These are phyloP conservation scores for Montifringilla adamsi DNA, from an alignment of 2,113 vertebrate species.

Conservation along the genomic window DNA sequence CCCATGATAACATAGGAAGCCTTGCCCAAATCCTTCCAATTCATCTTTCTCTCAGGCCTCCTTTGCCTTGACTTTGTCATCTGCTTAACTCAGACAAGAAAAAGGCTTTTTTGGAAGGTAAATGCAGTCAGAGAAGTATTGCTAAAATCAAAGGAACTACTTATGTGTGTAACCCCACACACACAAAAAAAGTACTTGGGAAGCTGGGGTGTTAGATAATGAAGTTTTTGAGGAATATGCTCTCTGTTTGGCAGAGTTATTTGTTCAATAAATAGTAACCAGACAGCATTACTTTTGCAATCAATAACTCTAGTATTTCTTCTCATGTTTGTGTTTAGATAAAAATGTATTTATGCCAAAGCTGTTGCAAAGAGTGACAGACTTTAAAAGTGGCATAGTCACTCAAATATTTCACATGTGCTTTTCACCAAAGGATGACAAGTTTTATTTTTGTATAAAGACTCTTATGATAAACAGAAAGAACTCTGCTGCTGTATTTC, in stretches of 20 bases:
- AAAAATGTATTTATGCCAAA: not conserved
- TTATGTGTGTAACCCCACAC: not conserved
- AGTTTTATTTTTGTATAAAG: slow-evolving; percentile 10
- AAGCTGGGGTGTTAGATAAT: slow-evolving; percentile 31
- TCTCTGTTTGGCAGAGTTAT: slow-evolving; percentile 10
- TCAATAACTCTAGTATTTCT: not conserved
- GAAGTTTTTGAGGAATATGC: slow-evolving; percentile 20
- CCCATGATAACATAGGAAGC: not conserved
- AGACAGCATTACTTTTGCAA: not conserved
- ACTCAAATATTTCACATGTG: slow-evolving; percentile 11
- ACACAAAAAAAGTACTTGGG: not conserved
- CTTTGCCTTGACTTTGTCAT: not conserved
- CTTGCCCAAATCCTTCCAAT: not conserved
- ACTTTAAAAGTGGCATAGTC: not conserved
- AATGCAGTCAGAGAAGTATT: not conserved
- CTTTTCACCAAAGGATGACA: not conserved
- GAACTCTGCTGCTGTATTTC: not conserved
- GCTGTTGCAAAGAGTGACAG: not conserved
- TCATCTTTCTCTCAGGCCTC: not conserved
- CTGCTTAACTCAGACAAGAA: not conserved
- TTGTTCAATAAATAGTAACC: slow-evolving; percentile 20
- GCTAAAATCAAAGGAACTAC: not conserved
- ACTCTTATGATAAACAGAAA: not conserved
- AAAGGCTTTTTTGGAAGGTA: slow-evolving; percentile 31
- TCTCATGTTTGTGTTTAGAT: not conserved